Conservation (phyloP, 1,140 invertebrate genomes). For the Papilio helenus region DNA sequence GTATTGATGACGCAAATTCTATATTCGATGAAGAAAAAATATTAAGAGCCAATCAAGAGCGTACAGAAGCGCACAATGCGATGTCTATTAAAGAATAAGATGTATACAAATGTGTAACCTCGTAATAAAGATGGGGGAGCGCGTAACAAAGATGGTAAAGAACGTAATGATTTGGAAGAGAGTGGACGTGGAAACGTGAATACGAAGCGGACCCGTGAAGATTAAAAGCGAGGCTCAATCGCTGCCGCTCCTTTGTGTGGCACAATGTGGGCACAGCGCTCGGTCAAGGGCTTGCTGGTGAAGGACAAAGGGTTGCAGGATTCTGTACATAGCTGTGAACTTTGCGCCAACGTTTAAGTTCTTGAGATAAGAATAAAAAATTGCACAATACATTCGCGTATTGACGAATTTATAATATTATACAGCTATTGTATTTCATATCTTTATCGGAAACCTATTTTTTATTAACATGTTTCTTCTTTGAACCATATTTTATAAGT, state of each 20-base stretch:
- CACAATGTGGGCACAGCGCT: constrained; percentile 66
- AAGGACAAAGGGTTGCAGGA: constrained; percentile 75
- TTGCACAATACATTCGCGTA: constrained; percentile 15
- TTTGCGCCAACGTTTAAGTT: constrained; percentile 26
- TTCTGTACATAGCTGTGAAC: constrained; percentile 50
- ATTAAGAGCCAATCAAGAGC: constrained; percentile 73
- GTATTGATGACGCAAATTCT: constrained; percentile 80
- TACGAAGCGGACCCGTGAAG: constrained; percentile 74
- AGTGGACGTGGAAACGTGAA: constrained; percentile 73
- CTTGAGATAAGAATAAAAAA: constrained; percentile 28
- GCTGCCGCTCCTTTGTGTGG: constrained; percentile 69
- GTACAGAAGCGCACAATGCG: constrained; percentile 62
- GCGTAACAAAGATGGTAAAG: constrained; percentile 71
- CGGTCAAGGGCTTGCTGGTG: constrained; percentile 78
- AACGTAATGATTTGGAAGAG: constrained; percentile 81
- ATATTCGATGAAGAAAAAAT: constrained; percentile 70
- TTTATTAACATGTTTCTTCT: background rate
- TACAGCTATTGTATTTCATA: background rate
- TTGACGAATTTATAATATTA: constrained; percentile 11
- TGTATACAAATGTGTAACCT: constrained; percentile 65
- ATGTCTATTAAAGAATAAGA: constrained; percentile 73
- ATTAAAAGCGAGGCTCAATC: constrained; percentile 76
- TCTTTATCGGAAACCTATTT: constrained; percentile 4
- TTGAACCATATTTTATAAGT: background rate
- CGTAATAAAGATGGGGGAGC: constrained; percentile 68